Evolutionary conservation across 2,888 invertebrate species (phyloP).

Genomic region (Athrips mouffetella): DNA sequence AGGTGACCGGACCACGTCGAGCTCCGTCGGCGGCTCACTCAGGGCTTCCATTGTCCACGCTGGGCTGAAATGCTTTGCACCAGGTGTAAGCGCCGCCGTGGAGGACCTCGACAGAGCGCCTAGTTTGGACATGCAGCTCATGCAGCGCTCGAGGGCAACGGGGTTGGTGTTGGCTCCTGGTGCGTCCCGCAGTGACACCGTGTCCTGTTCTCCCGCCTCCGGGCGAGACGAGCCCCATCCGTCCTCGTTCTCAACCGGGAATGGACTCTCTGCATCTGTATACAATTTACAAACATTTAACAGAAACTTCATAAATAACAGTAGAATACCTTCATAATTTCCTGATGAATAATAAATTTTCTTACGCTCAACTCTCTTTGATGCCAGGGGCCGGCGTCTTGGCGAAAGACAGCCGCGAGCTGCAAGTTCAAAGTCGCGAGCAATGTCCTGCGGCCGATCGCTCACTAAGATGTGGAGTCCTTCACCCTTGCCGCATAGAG

Average conservation of each 20-base stretch:
- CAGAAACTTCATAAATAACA: background rate
- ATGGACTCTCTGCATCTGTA: background rate
- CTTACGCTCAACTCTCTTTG: background rate
- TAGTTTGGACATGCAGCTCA: slow-evolving; percentile 88
- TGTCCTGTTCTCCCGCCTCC: slow-evolving; percentile 39
- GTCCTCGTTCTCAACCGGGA: slow-evolving; percentile 24
- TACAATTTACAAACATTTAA: background rate
- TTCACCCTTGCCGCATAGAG: slow-evolving; percentile 89
- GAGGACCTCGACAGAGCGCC: slow-evolving; percentile 85
- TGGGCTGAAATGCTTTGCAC: slow-evolving; percentile 72
- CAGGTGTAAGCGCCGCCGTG: slow-evolving; percentile 75
- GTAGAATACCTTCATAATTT: no score
- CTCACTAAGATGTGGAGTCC: slow-evolving; percentile 87
- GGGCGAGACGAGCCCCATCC: slow-evolving; percentile 34
- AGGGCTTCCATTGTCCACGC: slow-evolving; percentile 77
- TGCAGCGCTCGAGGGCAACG: slow-evolving; percentile 75
- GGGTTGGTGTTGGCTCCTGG: slow-evolving; percentile 37
- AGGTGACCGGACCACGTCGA: background rate
- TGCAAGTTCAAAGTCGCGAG: slow-evolving; percentile 82
- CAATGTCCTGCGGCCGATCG: slow-evolving; percentile 86
- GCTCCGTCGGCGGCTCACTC: slow-evolving; percentile 34
- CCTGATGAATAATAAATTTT: background rate
- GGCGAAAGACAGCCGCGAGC: slow-evolving; percentile 83
- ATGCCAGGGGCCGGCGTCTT: background rate
- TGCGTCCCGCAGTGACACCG: slow-evolving; percentile 44